Conservation (phyloP, 1,140 invertebrate genomes). For the Hydropsyche tenuis region DNA sequence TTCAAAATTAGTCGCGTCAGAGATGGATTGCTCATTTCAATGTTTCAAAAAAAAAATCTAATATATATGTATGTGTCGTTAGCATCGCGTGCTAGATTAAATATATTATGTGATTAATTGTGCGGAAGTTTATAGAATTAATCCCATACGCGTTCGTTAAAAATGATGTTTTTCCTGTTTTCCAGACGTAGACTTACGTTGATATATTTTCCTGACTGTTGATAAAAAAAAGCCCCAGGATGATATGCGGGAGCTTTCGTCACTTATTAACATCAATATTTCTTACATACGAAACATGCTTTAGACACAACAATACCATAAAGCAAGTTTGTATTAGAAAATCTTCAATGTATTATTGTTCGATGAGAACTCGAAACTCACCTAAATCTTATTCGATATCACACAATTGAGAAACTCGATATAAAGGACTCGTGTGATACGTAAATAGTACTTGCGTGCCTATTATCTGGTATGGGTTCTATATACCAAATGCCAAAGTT, state of each 20-base stretch:
- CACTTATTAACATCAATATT: conserved; percentile 10
- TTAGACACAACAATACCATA: too few relatives aligned
- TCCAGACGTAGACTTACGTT: conserved; percentile 21
- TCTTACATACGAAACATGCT: not conserved
- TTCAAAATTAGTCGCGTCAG: too few relatives aligned
- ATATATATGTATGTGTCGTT: not conserved
- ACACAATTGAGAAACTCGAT: too few relatives aligned
- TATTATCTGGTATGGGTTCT: too few relatives aligned
- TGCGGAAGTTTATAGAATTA: conserved; percentile 26
- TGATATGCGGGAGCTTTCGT: conserved; percentile 3
- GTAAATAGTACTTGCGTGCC: too few relatives aligned
- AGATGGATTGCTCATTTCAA: not conserved
- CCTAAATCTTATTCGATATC: too few relatives aligned
- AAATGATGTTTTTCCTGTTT: conserved; percentile 29
- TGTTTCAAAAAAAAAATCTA: not conserved
- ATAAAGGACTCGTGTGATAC: too few relatives aligned
- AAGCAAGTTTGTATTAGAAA: too few relatives aligned
- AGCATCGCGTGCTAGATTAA: not conserved
- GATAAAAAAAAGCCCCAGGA: conserved; percentile 5
- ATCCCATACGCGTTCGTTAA: conserved; percentile 22
- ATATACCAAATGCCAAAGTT: conserved; percentile 19
- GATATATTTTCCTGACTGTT: conserved; percentile 6
- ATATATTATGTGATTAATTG: conserved; percentile 23
- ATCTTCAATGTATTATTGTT: too few relatives aligned
- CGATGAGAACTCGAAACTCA: too few relatives aligned